Percentiles rank a stretch among this genome's conserved stretches.
phyloP scores from a whole-genome alignment of 2,113 vertebrate species.

The Phaetusa simplex region DNA sequence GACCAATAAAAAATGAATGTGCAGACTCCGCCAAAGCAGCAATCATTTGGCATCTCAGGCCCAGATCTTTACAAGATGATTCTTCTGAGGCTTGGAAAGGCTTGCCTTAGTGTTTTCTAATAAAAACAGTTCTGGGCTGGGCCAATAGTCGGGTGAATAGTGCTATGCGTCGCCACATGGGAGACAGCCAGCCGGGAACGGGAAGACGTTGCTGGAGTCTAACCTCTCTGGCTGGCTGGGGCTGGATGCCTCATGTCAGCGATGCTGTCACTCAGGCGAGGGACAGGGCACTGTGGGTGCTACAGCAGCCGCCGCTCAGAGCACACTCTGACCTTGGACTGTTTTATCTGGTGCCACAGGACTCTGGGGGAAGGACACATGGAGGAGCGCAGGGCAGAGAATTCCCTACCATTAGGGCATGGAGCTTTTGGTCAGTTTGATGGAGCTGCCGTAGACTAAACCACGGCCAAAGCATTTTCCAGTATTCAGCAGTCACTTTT shows the following conservation, averaged over 20 bases:
- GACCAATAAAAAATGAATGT: conserved; percentile 72
- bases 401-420: neutral
- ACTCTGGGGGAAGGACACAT: neutral
- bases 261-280: neutral
- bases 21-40: conserved; percentile 65
- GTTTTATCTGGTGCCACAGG: neutral
- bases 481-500: neutral
- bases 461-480: neutral
- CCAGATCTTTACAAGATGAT: conserved; percentile 66
- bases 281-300: neutral
- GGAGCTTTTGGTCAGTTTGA: neutral
- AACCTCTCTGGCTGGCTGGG: neutral
- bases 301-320: neutral
- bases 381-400: neutral
- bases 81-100: conserved; percentile 65
- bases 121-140: conserved; percentile 54
- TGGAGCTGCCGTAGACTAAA: neutral
- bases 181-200: conserved; percentile 37
- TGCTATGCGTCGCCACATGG: conserved; percentile 26
- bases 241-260: neutral
- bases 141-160: conserved; percentile 54
- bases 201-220: neutral
- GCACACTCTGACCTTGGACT: neutral
- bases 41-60: conserved; percentile 60
- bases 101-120: conserved; percentile 66